A percentile compares a stretch with the other conserved stretches of the same genome.
Conservation (phyloP, 2,113 vertebrate genomes). For the Monopterus albus region DNA sequence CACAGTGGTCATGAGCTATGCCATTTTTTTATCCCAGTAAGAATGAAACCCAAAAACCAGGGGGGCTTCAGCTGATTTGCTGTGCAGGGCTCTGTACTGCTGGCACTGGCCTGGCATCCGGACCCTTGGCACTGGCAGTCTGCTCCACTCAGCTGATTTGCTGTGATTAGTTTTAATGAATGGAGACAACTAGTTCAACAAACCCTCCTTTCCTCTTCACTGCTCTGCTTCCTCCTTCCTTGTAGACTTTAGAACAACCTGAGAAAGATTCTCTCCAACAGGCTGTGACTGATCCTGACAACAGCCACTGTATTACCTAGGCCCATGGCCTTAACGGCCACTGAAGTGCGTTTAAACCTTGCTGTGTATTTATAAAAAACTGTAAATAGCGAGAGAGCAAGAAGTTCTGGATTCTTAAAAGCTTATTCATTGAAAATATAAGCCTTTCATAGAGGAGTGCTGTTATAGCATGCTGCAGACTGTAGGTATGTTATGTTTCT, state of each 20-base stretch:
- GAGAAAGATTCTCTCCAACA: slow-evolving; percentile 29
- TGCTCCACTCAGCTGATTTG: slow-evolving; percentile 41
- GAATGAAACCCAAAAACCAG: slow-evolving; percentile 19
- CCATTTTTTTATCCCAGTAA: neutral
- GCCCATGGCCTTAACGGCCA: slow-evolving; percentile 12
- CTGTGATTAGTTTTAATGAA: slow-evolving; percentile 53
- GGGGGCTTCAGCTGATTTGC: slow-evolving; percentile 9
- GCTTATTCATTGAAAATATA: slow-evolving; percentile 6
- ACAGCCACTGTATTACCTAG: neutral
- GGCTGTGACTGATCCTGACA: slow-evolving; percentile 48
- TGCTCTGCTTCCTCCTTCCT: neutral
- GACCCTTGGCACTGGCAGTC: slow-evolving; percentile 16
- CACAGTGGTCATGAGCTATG: neutral
- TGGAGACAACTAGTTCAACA: slow-evolving; percentile 29
- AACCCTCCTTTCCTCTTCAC: slow-evolving; percentile 17
- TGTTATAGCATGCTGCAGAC: neutral
- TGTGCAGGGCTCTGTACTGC: neutral
- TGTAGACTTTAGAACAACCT: slow-evolving; percentile 1
- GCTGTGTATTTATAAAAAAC: neutral
- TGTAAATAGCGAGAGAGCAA: no score
- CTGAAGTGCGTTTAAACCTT: neutral
- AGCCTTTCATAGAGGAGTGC: neutral
- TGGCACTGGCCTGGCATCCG: slow-evolving; percentile 17
- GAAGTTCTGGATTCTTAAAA: neutral
- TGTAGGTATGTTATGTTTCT: neutral